Evolutionary conservation across 2,797 vertebrate species (phyloP).

Genomic region (Agapornis canus): DNA sequence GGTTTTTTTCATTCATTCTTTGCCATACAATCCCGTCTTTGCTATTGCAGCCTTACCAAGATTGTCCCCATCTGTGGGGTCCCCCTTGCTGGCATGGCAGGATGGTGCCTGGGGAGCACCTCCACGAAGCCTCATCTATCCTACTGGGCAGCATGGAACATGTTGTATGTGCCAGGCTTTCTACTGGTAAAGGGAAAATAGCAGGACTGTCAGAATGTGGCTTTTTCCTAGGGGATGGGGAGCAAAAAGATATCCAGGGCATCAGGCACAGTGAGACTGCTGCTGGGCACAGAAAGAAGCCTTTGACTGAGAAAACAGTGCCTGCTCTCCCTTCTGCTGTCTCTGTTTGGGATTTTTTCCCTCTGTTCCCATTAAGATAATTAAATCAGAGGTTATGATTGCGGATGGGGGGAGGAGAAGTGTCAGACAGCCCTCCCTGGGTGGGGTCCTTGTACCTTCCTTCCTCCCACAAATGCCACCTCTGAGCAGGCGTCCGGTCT

Average conservation of each 20-base stretch:
- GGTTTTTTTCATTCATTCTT: not conserved
- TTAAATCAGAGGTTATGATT: not conserved
- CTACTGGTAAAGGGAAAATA: not conserved
- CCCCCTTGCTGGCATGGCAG: not conserved
- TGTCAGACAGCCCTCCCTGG: not conserved
- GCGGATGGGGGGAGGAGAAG: not conserved
- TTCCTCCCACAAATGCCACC: constrained; percentile 26
- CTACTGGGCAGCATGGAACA: fast-evolving
- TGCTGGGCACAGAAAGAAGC: not conserved
- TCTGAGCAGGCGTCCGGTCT: not conserved
- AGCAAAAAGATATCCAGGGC: not conserved
- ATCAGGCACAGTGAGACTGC: not conserved
- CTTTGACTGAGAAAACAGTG: not conserved
- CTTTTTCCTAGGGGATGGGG: not conserved
- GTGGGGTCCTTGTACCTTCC: constrained; percentile 6
- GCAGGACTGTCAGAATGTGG: fast-evolving
- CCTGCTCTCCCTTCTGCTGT: not conserved
- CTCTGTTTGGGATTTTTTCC: fast-evolving
- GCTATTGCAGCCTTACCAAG: not conserved
- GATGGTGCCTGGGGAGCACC: not conserved
- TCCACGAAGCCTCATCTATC: fast-evolving
- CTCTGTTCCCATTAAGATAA: not conserved
- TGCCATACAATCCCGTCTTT: not conserved
- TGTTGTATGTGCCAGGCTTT: fast-evolving
- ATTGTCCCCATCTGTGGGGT: not conserved